Evolutionary conservation across 23 tunicate genomes (phyloP).

Genomic region (Halocynthia aurantium): DNA sequence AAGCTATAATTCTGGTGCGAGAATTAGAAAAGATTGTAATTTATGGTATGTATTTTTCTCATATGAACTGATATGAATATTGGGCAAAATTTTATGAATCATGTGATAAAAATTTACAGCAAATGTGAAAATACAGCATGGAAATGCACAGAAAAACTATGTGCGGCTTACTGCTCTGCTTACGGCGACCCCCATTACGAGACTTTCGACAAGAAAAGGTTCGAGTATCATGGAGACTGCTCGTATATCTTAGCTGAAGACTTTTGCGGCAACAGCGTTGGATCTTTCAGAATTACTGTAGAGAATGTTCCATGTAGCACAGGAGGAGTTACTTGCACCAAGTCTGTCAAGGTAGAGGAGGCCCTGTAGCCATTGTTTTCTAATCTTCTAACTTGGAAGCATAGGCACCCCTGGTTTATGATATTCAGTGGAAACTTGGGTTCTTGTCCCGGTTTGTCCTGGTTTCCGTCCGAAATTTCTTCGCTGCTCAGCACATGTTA

Average conservation of each 20-base stretch:
- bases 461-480: no score
- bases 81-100: not conserved
- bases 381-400: no score
- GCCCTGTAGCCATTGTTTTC: no score
- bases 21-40: conserved; percentile 81
- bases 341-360: conserved; percentile 75
- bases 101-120: conserved; percentile 18
- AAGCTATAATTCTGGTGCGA: conserved; percentile 66
- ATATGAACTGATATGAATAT: not conserved
- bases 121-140: conserved; percentile 70
- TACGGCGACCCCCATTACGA: conserved; percentile 94
- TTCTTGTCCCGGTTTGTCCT: no score
- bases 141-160: conserved; percentile 72
- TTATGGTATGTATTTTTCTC: conserved; percentile 40
- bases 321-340: conserved; percentile 94
- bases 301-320: conserved; percentile 98
- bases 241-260: conserved; percentile 86
- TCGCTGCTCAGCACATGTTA: no score
- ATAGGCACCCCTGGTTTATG: no score
- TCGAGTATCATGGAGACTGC: conserved; percentile 91
- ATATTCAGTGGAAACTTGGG: no score
- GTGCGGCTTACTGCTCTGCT: conserved; percentile 77
- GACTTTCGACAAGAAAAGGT: conserved; percentile 70
- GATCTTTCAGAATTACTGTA: conserved; percentile 78
- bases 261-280: conserved; percentile 77